Base-by-base conservation (phyloP, 2,797 vertebrate species). In the Enteromius radiatus region DNA sequence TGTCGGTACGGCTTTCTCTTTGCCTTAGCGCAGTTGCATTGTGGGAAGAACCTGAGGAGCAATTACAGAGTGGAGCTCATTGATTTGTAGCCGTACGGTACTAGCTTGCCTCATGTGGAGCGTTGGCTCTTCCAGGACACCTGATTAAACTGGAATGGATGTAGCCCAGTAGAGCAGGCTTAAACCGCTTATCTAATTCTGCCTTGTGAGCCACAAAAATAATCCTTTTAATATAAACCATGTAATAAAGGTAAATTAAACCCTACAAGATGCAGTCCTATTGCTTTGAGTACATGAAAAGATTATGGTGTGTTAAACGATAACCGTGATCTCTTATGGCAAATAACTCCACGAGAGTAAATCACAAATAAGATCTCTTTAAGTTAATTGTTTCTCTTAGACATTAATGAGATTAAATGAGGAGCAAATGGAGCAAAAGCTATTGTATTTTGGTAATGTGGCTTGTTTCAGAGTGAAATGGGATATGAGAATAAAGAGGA, bases 21-120 rank as follows among this genome's bases (percentile, higher is more conserved):
- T 65, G 70, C 70, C 41, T 71, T 67, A 2, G 21, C 26, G 41
- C 54, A 67, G 61, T 26, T 49, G 75, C 70, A 80, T 78, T 80
- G 76, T 49, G 56, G 47, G 69, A 78, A 63, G 80, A 73, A 79
- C 81, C 84, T 67, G 64, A 73, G 69, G 21, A 56, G 73, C 84
- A 85, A 87, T 88, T 84, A 87, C 5, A 36, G 75, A 28, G 31
- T 71, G 26, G 59, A 76, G 81, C 78, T 84, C 81, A 87, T 64
- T 82, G 84, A 88, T 85, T 83, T 83, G 36, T 64, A 82, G 61
- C 38, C 1, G 15, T 45, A 11, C 0, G 4, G 28, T 36, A 31
- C 56, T 78, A 61, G 56, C 9, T 28, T 56, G 63, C n/a, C 67
- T 49, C 43, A 76, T 59, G 61, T 79, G 59, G 82, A 84, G 47